Percentiles rank a stretch among this genome's conserved stretches.
These are phyloP conservation scores for Brachypodius melanocephalos DNA, from an alignment of 2,113 vertebrate genomes.

Conservation along the genomic window DNA sequence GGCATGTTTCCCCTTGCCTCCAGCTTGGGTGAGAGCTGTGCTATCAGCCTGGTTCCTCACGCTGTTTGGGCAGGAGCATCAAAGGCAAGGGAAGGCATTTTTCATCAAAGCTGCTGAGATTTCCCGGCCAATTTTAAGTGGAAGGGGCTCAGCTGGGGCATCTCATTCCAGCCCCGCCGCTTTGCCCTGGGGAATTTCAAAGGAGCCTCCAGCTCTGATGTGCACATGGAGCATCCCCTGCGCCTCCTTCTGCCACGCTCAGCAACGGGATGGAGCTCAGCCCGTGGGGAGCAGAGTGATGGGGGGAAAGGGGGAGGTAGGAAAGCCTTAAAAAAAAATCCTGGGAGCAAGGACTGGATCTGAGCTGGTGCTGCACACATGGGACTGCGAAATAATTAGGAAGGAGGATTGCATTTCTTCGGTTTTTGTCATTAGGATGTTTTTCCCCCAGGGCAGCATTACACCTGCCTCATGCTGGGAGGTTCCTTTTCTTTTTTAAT, in stretches of 20 bases:
- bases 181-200: conserved; percentile 31
- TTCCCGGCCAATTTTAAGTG: neutral
- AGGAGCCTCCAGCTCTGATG: conserved; percentile 1
- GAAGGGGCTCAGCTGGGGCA: neutral
- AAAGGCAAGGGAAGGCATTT: conserved; percentile 3
- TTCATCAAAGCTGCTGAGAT: neutral
- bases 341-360: neutral
- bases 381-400: neutral
- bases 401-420: neutral
- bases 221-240: neutral
- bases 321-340: neutral
- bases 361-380: rapidly evolving
- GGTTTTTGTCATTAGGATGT: neutral
- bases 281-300: rapidly evolving
- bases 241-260: neutral
- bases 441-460: neutral
- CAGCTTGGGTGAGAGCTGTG: neutral
- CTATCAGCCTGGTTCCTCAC: neutral
- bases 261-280: neutral
- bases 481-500: neutral
- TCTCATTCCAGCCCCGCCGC: neutral
- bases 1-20: neutral
- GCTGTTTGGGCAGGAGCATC: neutral
- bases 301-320: neutral
- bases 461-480: neutral